Conservation (phyloP, 2,888 invertebrate species). For the Idaea straminata region DNA sequence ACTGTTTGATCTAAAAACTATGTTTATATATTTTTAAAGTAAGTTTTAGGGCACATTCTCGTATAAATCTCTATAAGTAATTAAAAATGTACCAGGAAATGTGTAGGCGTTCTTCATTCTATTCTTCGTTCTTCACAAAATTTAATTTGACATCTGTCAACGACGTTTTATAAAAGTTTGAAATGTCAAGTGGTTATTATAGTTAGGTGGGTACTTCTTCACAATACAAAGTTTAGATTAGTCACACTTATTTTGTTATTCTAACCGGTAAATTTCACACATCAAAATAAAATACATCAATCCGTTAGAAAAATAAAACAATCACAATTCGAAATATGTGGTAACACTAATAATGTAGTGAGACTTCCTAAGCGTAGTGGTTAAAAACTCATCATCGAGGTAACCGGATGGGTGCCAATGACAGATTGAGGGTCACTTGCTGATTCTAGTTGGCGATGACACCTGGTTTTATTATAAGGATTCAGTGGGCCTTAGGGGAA, state of each 20-base stretch:
- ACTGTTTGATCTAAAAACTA: no score
- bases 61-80: no score
- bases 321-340: background rate
- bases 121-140: no score
- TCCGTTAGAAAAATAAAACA: background rate
- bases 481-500: background rate
- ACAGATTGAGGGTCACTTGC: background rate
- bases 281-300: background rate
- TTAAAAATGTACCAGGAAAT: no score
- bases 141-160: no score
- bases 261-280: background rate
- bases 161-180: no score
- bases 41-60: no score
- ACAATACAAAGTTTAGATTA: no score
- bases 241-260: background rate
- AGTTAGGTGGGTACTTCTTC: no score
- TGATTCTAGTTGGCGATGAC: background rate
- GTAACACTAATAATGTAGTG: slow-evolving; percentile 1
- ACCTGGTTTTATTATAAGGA: background rate
- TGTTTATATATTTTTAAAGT: no score
- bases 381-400: background rate
- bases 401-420: background rate
- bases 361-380: background rate
- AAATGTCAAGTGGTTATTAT: no score
- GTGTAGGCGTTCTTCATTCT: no score